Base-by-base conservation (phyloP, 2,113 vertebrate genomes). In the Anoura caudifer region DNA sequence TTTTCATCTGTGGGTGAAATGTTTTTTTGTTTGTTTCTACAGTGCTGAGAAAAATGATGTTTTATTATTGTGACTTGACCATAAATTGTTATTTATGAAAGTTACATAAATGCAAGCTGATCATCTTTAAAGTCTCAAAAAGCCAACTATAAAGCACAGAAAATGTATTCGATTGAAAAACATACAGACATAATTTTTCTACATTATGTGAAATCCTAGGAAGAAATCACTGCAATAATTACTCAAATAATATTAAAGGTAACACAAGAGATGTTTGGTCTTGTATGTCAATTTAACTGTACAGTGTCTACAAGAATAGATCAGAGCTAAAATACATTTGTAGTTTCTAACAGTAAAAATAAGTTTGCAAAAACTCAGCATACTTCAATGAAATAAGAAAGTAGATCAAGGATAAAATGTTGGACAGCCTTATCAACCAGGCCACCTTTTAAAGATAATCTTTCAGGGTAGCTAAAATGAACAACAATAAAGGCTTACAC, bases 11-110 rank as follows among this genome's bases (percentile, higher is more conserved):
- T 67, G 20, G 54, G 33, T 65, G 26, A 80, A n/a, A 67, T 15
- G 3, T 31, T 67, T 38, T n/a, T 54, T 63, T n/a, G n/a, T n/a
- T n/a, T n/a, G n/a, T n/a, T n/a, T n/a, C n/a, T 72, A 91, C 72
- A 80, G 87, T n/a, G 47, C 38, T 83, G 31, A 93, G 43, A 38
- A 77, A 95, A 81, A 85, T 14, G 7, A 79, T 50, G 56, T 79
- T 95, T 95, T 89, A 95, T 92, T 92, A 96, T 47, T 43, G 52
- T 88, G 26, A 90, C 50, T 38, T 82, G 26, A 77, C 45, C 20
- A 17, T 45, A 54, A 89, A 33, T 87, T 16, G 75, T 33, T 19
- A 43, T 76, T 77, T 83, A 93, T 54, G 56, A 47, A 91, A 91
- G 26, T 94, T 72, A 67, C n/a, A 91, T 45, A 97, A 85, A 85